Evolutionary conservation across 2,888 invertebrate species (phyloP), one percentile per base, ranked within the genome.

Genomic region (Euzetes globulus): DNA sequence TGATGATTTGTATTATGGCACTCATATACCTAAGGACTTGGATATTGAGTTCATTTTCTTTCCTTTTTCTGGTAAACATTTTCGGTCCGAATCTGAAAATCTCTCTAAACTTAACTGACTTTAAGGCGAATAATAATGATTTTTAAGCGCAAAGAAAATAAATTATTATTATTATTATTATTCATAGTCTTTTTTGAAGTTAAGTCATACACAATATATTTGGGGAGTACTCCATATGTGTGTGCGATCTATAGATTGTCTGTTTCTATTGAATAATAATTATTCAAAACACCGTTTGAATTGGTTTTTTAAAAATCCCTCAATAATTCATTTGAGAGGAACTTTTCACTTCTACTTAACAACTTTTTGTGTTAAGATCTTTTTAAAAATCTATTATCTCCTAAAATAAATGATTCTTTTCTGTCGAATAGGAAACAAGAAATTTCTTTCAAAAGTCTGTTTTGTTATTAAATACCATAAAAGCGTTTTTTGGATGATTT

Each of bases 1-100:
- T 5, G 70, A 70, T 47, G 45, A 70, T 47, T 70, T 70, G 70
- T 45, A 70, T 70, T 37, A 65, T 2, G 58, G 41, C 41, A 41
- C 41, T 19, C 22, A n/a, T n/a, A 52, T 19, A n/a, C 19, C 5
- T 52, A 52, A 22, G 52, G 52, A 52, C 52, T n/a, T 19, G 7
- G n/a, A 22, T 19, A 22, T n/a, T 19, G n/a, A 52, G 52, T n/a
- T n/a, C n/a, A 25, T 7, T 65, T 19, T 7, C 27, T 22, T 15
- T 60, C 6, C 29, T 27, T 65, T 65, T 65, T 65, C 1, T 13
- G 41, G 33, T 65, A 37, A 29, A 29, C 58, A 58, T 29, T 58
- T n/a, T 58, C 11, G 22, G 15, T 27, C 58, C 41, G 41, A 41
- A 41, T 41, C 41, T 4, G 0, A 15, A 27, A 58, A 58, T 58